phyloP scores from a whole-genome alignment of 2,797 vertebrate species.

The Coracias cyanogaster region DNA sequence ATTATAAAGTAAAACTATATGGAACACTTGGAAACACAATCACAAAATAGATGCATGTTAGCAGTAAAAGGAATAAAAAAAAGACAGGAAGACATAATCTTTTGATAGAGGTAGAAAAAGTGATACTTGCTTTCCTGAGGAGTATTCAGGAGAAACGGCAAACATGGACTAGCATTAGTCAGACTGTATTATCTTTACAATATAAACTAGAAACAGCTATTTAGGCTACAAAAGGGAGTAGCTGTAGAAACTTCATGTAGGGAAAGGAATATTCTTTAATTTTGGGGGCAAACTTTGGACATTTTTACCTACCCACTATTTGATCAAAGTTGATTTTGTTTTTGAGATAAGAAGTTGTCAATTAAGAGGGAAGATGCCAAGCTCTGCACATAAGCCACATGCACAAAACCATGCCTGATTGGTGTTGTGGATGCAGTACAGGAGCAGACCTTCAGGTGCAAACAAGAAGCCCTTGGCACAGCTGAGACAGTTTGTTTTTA shows the following conservation, averaged over 20 bases:
- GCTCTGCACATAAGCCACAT: accelerated
- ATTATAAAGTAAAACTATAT: not conserved
- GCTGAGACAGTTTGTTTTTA: not conserved
- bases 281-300: not conserved
- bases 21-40: not conserved
- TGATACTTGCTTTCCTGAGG: not conserved
- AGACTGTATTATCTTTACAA: not conserved
- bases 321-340: not conserved
- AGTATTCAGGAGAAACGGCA: not conserved
- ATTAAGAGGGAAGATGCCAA: not conserved
- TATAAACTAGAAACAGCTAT: not conserved
- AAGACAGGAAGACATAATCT: not conserved
- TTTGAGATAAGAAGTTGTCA: not conserved
- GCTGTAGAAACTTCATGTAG: not conserved
- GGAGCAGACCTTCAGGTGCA: not conserved
- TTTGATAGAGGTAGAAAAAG: not conserved
- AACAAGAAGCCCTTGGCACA: not conserved
- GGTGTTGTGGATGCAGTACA: not conserved
- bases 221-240: not conserved
- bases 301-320: not conserved
- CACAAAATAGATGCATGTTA: not conserved
- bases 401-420: not conserved
- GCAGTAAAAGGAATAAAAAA: not conserved
- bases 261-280: not conserved
- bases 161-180: not conserved